Evolutionary conservation across 2,797 vertebrate species (phyloP).

Genomic region (Hemibagrus guttatus): DNA sequence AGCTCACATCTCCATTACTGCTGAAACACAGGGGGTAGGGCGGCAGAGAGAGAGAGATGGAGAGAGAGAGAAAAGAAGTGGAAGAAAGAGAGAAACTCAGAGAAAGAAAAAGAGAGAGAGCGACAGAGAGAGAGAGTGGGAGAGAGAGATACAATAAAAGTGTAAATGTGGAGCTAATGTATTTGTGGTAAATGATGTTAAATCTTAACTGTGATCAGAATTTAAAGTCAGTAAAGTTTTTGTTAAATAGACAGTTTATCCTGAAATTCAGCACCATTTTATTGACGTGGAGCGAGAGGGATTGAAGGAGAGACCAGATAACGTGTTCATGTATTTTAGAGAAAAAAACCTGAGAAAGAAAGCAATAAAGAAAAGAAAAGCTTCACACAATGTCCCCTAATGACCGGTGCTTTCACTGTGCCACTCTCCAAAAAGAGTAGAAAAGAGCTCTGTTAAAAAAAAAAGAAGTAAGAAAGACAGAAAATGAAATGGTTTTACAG

Average conservation of each 20-base stretch:
- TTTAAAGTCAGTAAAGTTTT: background rate
- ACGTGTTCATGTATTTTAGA: background rate
- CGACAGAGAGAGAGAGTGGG: too few relatives aligned
- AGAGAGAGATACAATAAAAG: background rate
- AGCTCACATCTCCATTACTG: slow-evolving; percentile 11
- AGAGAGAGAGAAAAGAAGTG: too few relatives aligned
- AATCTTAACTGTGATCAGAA: background rate
- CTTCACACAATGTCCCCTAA: background rate
- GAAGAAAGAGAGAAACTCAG: too few relatives aligned
- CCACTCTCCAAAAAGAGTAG: background rate
- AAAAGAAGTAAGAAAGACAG: slow-evolving; percentile 2
- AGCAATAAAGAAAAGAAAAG: slow-evolving; percentile 5
- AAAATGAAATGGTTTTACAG: slow-evolving; percentile 10
- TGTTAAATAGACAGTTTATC: background rate
- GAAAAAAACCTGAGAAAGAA: background rate
- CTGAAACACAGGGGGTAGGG: background rate
- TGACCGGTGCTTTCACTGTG: slow-evolving; percentile 1
- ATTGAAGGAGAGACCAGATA: background rate
- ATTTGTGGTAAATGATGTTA: background rate
- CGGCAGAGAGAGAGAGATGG: too few relatives aligned
- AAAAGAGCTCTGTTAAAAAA: background rate
- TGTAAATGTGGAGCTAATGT: background rate
- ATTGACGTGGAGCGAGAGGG: background rate
- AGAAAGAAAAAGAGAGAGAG: too few relatives aligned
- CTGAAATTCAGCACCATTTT: background rate